phyloP scores from a whole-genome alignment of 1,140 invertebrate genomes.

The Lordiphosa stackelbergi region DNA sequence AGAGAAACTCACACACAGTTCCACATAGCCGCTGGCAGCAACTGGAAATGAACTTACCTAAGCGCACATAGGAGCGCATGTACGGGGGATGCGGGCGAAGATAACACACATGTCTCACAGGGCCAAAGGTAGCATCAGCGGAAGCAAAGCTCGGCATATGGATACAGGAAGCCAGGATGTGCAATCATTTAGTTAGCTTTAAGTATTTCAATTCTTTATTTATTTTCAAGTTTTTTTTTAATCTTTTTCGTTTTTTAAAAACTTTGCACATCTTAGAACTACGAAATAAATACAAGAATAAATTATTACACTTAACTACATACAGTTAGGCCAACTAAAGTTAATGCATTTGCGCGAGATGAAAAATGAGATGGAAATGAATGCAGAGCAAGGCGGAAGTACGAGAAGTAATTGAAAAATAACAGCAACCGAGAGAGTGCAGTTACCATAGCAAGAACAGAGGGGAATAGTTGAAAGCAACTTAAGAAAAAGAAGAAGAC shows the following conservation, averaged over 20 bases:
- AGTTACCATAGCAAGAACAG: constrained; percentile 36
- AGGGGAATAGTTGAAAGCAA: neutral
- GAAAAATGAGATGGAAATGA: constrained; percentile 35
- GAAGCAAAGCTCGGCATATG: constrained; percentile 11
- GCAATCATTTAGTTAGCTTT: too few relatives aligned
- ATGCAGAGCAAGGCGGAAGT: constrained; percentile 43
- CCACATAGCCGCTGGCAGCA: constrained; percentile 5
- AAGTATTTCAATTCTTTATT: constrained; percentile 30
- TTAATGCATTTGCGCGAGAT: constrained; percentile 29
- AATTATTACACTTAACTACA: constrained; percentile 63
- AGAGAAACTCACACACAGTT: constrained; percentile 13
- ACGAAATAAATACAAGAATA: constrained; percentile 71
- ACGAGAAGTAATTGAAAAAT: constrained; percentile 60
- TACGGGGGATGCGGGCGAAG: constrained; percentile 19
- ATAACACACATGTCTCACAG: constrained; percentile 13
- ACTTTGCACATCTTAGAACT: constrained; percentile 62
- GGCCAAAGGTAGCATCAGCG: constrained; percentile 17
- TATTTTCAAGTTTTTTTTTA: constrained; percentile 62
- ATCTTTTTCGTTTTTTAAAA: constrained; percentile 67
- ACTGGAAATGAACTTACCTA: too few relatives aligned
- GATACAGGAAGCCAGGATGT: constrained; percentile 15
- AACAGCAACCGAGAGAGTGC: constrained; percentile 38
- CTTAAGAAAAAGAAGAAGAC: neutral
- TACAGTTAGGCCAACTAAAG: constrained; percentile 58
- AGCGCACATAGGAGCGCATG: too few relatives aligned